Evolutionary conservation across 1,140 invertebrate genomes (phyloP), one percentile per base, ranked within the genome.

Genomic region (Pogonognathellus flavescens): DNA sequence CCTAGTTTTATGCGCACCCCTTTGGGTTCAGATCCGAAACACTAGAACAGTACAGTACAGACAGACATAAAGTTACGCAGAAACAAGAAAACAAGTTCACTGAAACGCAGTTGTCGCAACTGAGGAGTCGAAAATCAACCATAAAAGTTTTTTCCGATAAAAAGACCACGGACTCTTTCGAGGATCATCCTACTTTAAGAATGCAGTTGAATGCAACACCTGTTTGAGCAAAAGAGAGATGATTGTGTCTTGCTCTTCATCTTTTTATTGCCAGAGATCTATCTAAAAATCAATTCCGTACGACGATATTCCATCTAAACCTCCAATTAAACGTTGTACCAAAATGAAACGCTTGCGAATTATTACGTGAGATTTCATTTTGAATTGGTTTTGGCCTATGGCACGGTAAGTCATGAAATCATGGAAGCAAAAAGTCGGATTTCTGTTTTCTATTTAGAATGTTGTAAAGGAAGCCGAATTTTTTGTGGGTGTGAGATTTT

Each of bases 71-170:
- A 72, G 66, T 66, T 83, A 70, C 59, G 80, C 80, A 82, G 80
- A 82, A 82, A 82, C 80, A 82, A 52, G 31, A 31, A 81, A 86
- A 86, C 85, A 82, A 86, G 85, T 86, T 86, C 83, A 87, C 82
- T 88, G 82, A 86, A 88, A 53, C 25, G 82, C 84, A 87, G 87
- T 84, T 86, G 84, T 72, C 84, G 72, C 82, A 85, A 85, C 85
- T 85, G 80, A 82, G 87, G 85, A 88, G 87, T 84, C 80, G 80
- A 88, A 88, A 88, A 84, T 86, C 85, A 88, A 88, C 82, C 83
- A 86, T 86, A 88, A 86, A 57, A 86, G 85, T 88, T 84, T 86
- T 86, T 87, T 86, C 83, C 85, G 80, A 81, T 82, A 80, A 88
- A 88, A 88, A 88, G 49, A 84, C 85, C 87, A 88, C 52, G 22